phyloP scores from a whole-genome alignment of 2,113 vertebrate genomes.

The Spermophilus dauricus region DNA sequence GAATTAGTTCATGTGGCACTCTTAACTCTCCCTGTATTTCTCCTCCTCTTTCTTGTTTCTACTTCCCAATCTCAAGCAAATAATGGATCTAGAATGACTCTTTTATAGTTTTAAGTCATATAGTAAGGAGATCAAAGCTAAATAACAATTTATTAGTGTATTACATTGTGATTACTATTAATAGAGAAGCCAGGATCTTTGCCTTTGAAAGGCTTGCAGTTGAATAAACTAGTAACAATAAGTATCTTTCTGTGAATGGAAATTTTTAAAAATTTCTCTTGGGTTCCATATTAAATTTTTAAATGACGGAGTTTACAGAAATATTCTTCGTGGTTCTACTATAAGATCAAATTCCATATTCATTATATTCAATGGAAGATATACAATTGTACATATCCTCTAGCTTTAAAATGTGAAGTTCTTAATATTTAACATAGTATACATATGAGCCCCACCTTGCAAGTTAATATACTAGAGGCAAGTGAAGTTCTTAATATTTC shows the following conservation, averaged over 20 bases:
- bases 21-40: not conserved
- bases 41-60: not conserved
- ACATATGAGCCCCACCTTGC: not conserved
- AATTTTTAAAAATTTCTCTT: not conserved
- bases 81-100: not conserved
- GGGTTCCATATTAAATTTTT: not conserved
- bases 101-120: not conserved
- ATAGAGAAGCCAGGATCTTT: not conserved
- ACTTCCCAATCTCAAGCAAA: not conserved
- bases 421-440: not conserved
- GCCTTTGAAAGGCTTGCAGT: not conserved
- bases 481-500: too few relatives aligned
- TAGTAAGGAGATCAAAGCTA: not conserved
- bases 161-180: not conserved
- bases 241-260: not conserved
- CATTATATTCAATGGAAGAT: not conserved
- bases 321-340: not conserved
- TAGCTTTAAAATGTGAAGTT: not conserved
- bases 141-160: not conserved
- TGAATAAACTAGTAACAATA: not conserved
- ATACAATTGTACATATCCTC: not conserved
- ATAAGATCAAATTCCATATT: not conserved
- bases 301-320: not conserved
- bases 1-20: not conserved
- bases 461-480: not conserved